A percentile compares a stretch with the other conserved stretches of the same genome.
Evolutionary conservation across 2,888 invertebrate species (phyloP).

Genomic region (Aleiodes leptofemur): DNA sequence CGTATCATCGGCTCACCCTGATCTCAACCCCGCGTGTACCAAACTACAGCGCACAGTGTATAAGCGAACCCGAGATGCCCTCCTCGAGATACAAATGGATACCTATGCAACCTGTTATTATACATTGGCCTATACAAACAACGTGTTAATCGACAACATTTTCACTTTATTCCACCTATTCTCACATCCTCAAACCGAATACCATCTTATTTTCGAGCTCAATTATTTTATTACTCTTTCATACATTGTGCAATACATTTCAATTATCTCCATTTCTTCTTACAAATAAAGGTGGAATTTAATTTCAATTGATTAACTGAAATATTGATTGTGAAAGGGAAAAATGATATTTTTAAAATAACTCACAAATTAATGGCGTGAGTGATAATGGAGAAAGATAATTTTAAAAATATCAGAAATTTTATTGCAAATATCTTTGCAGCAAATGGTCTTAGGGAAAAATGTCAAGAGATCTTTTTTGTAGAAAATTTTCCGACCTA

Average conservation of each 20-base stretch:
- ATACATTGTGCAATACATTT: conserved; percentile 31
- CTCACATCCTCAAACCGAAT: conserved; percentile 40
- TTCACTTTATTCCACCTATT: conserved; percentile 45
- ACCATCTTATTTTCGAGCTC: conserved; percentile 39
- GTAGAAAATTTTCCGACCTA: too few species aligned
- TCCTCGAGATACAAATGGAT: conserved; percentile 63
- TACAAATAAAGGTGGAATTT: background rate
- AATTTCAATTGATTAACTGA: too few species aligned
- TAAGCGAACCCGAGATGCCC: conserved; percentile 59
- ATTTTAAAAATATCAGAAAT: too few species aligned
- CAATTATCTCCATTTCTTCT: background rate
- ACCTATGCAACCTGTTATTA: conserved; percentile 75
- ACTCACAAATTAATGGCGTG: too few species aligned
- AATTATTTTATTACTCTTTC: conserved; percentile 27
- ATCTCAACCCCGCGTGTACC: conserved; percentile 31
- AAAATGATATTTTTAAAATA: too few species aligned
- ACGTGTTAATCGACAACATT: conserved; percentile 73
- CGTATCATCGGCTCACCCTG: conserved; percentile 32
- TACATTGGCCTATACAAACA: conserved; percentile 75
- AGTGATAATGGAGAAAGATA: too few species aligned
- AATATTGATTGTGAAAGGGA: too few species aligned
- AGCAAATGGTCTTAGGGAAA: too few species aligned
- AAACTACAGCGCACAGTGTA: conserved; percentile 33
- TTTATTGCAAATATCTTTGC: too few species aligned
- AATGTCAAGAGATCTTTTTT: too few species aligned